Base-by-base conservation (phyloP, 2,113 vertebrate species). In the Halichoerus grypus region DNA sequence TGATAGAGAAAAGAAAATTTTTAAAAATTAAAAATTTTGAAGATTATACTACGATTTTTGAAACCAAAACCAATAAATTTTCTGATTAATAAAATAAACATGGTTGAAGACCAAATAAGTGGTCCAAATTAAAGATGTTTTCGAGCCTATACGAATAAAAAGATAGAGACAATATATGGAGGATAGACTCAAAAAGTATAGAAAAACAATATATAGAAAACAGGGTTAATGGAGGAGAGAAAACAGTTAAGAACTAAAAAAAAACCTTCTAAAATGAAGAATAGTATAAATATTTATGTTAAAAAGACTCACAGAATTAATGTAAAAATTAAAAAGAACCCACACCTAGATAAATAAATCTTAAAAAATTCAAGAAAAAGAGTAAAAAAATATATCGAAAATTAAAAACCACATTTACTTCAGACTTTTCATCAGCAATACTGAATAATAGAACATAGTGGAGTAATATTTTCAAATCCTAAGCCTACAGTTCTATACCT, bases 31-130 rank as follows among this genome's bases (percentile, higher is more conserved):
- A 91, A 93, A 53, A 1, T 51, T 16, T 81, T 82, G 13, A 85
- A 96, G 36, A 65, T 81, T 85, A 26, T 55, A 65, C 72, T 53
- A 67, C 49, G 8, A 46, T 49, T 88, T 95, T 71, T 69, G 1
- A 57, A 93, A 83, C 33, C 3, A 61, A 85, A 85, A 89, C 26
- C 3, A 59, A 39, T 65, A 9, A 1, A n/a, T 82, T 63, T 87
- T n/a, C 57, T 93, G 12, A 36, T 86, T 89, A 83, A 46, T 87
- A 80, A 76, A 89, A 96, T 36, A 82, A 61, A 63, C 11, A 87
- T 57, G 13, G 24, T 16, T 76, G 8, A 87, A 84, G 24, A 53
- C 26, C 24, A 96, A 87, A 53, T 69, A 80, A n/a, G 10, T 67
- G 42, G 67, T 63, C 13, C 63, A 21, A 87, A 84, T 55, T 83